Base-by-base conservation (phyloP, 2,797 vertebrate species). In the Psittacula derbiana region DNA sequence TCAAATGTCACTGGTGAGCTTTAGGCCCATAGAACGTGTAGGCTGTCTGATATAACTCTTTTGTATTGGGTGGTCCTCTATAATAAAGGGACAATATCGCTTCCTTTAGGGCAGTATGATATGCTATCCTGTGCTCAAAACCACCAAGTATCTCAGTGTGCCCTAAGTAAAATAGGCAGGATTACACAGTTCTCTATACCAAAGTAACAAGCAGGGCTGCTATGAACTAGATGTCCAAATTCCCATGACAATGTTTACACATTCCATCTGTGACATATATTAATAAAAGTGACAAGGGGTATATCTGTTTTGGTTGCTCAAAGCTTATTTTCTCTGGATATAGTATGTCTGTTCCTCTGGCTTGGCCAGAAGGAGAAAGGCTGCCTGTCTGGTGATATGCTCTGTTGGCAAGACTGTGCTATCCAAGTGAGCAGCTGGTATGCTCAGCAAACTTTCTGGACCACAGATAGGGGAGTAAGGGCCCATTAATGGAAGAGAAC, bases 251-350 rank as follows among this genome's bases (percentile, higher is more conserved):
- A n/a, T 24, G 31, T 53, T 31, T 33, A 31, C 40, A 31, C 17
- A 2, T 50, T 44, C 36, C 21, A 16, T 12, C 76, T 79, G 16
- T 71, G 66, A 10, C 10, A 1, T 1, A 15, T 6, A 12, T 8
- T 33, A 17, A 33, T 21, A 18, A 4, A 71, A n/a, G 18, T 24
- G 41, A 9, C 46, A 57, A n/a, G 21, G 8, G 17, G 3, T 14
- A 8, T 1, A 0, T 2, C 14, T 16, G 57, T 5, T 43, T 62
- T 47, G 16, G 33, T 12, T 30, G 31, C 38, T 74, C 12, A 4
- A 11, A 14, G 43, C 18, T 25, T n/a, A 25, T 80, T 64, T 84
- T 80, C 62, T 40, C 16, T 23, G 41, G 5, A 6, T 65, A 3
- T 36, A 1, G 0, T 60, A 14, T 50, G 40, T 15, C n/a, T 52